Evolutionary conservation across 1,140 invertebrate species (phyloP), one percentile per base, ranked within the genome.

Genomic region (Drosophila tani): DNA sequence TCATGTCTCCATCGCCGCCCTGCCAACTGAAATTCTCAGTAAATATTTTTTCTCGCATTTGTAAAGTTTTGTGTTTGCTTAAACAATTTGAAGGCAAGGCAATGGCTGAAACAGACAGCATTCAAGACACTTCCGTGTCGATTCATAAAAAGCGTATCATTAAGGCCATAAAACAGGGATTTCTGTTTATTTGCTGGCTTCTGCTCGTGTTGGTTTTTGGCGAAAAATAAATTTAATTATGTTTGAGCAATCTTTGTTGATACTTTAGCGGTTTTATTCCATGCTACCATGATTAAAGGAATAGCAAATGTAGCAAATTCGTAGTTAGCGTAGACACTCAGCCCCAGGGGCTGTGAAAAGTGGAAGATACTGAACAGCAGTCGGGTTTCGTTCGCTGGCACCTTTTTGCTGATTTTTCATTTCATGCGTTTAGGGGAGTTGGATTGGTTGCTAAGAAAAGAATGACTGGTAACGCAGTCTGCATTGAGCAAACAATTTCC

Each of bases 91-190:
- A 90, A 84, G 82, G 84, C 84, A 51, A 47, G 57, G 73, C 57
- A 75, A 62, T 63, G 57, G 53, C 73, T 47, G 12, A 66, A 69
- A 45, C 15, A 51, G 55, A 64, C 40, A 27, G 55, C 27, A 19
- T 60, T 57, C 59, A 69, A 86, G 75, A 82, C 79, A 87, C 74
- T 88, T 78, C 55, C 84, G 85, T 90, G 84, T 74, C 85, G 84
- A 88, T 69, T 75, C 85, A 88, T 88, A 88, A 88, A 88, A 88
- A 90, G 82, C 84, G 84, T 90, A 90, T 88, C 84, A 88, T 88
- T 88, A 90, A 74, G 82, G 84, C 84, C 73, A 88, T 88, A 81
- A 87, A 88, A 84, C 78, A 57, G 81, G 84, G 81, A 88, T 88
- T 90, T 90, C 67, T 71, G 69, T 88, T 90, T 88, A 88, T 88